Evolutionary conservation across 2,113 vertebrate genomes (phyloP), one percentile per base, ranked within the genome.

Genomic region (Shinisaurus crocodilurus): DNA sequence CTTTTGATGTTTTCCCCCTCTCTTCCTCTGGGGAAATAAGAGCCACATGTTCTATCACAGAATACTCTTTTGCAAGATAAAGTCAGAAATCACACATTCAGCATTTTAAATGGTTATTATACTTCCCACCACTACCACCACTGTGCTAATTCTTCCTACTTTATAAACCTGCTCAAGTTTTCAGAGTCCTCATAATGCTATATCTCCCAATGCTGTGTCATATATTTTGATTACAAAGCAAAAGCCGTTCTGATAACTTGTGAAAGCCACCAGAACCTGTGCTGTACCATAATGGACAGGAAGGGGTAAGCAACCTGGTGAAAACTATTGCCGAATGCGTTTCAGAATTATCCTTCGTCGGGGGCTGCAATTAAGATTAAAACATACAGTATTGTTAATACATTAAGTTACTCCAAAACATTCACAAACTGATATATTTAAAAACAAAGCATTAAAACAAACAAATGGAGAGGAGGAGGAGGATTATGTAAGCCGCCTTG

Each of bases 151-250:
- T 84, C 45, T 37, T 69, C 87, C 10, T 89, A 74, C 27, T 5
- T 94, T 89, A 91, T 93, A 93, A 92, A 76, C 60, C 82, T 91
- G 9, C 93, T 70, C 87, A 72, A 90, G 50, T 57, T 88, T 45
- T 93, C 65, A 89, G 87, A 89, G 37, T 88, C 79, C 63, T 85
- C 20, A 6, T 88, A 70, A 90, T 93, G 92, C 86, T 89, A 81
- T 3, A 88, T 50, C 65, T 70, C 88, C 89, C 92, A 13, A 54
- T 89, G 92, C 92, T 83, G 88, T 54, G 89, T 92, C 94, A 70
- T 8, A 18, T 63, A 77, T 85, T 93, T 93, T 87, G 37, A 90
- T 70, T 85, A 76, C 9, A 25, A 93, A 0, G 15, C 1, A 54
- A 92, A 82, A 48, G 1, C 40, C 37, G 89, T 67, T 2, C 86